Percentiles rank a stretch among this genome's conserved stretches.
Evolutionary conservation across 2,888 invertebrate species (phyloP).

Genomic region (Lysandra coridon): DNA sequence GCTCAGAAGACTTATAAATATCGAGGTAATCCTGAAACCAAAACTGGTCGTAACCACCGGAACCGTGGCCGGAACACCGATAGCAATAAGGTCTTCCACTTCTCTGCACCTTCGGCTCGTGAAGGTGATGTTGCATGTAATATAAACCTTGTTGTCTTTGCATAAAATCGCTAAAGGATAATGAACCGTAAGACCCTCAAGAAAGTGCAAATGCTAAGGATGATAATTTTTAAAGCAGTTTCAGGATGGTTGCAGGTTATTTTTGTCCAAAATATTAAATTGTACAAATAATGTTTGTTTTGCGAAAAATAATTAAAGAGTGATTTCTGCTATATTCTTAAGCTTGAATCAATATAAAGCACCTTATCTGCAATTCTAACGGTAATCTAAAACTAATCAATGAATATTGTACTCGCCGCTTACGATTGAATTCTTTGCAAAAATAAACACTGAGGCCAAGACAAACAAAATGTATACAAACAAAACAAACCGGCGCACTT

Average conservation of each 20-base stretch:
- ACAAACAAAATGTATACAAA: conserved; percentile 14
- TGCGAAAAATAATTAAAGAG: neutral
- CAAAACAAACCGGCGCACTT: conserved; percentile 19
- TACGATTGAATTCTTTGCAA: neutral
- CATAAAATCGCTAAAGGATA: neutral
- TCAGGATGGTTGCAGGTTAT: neutral
- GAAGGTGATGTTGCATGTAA: neutral
- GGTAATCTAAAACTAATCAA: neutral
- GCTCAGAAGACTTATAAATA: conserved; percentile 13
- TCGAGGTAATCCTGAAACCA: conserved; percentile 21
- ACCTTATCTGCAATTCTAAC: neutral
- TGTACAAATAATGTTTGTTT: neutral
- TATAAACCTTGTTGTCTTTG: neutral
- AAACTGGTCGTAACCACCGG: conserved; percentile 17
- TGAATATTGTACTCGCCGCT: neutral
- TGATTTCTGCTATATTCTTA: no score
- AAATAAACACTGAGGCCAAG: conserved; percentile 3
- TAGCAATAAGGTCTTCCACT: conserved; percentile 18
- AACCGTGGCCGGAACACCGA: conserved; percentile 4
- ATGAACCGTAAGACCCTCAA: neutral
- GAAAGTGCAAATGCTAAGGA: neutral
- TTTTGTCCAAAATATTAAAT: neutral
- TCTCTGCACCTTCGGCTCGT: neutral
- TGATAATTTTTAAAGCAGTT: neutral
- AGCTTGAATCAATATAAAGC: neutral